A percentile compares a stretch with the other conserved stretches of the same genome.
These are phyloP conservation scores for Psittacula cyanocephala DNA, from an alignment of 2,113 vertebrate species.

Conservation along the genomic window DNA sequence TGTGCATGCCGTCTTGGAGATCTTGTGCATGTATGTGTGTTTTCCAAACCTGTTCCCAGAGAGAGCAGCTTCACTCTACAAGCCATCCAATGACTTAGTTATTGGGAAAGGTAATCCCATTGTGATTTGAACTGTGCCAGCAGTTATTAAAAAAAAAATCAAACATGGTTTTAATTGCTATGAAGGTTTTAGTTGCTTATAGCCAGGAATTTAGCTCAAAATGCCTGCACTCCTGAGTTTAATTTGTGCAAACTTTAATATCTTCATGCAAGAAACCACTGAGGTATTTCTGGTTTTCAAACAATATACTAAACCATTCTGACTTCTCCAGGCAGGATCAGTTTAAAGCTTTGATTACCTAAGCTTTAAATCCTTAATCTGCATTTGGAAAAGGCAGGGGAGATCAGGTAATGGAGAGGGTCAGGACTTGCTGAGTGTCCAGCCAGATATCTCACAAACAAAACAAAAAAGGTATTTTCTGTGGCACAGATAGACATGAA, in stretches of 20 bases:
- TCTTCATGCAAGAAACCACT: slow-evolving; percentile 36
- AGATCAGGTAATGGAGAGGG: neutral
- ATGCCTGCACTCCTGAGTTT: slow-evolving; percentile 13
- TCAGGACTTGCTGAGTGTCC: neutral
- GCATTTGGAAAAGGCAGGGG: neutral
- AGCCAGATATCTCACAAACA: neutral
- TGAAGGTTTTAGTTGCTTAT: slow-evolving; percentile 9
- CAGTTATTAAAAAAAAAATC: neutral
- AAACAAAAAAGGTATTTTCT: neutral
- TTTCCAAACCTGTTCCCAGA: neutral
- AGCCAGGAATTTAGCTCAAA: slow-evolving; percentile 13
- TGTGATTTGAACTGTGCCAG: neutral
- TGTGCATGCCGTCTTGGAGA: neutral
- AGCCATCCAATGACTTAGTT: neutral
- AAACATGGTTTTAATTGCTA: neutral
- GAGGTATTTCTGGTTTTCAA: slow-evolving; percentile 6
- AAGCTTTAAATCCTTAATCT: slow-evolving; percentile 47
- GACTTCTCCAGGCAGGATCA: slow-evolving; percentile 33
- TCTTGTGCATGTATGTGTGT: neutral
- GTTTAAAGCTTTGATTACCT: slow-evolving; percentile 49
- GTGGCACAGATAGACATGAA: neutral
- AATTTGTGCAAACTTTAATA: slow-evolving; percentile 43
- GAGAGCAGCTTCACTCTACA: neutral
- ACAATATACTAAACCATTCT: neutral
- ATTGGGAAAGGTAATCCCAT: neutral